Conservation (phyloP, 2,113 vertebrate species). For the Hemicordylus capensis region DNA sequence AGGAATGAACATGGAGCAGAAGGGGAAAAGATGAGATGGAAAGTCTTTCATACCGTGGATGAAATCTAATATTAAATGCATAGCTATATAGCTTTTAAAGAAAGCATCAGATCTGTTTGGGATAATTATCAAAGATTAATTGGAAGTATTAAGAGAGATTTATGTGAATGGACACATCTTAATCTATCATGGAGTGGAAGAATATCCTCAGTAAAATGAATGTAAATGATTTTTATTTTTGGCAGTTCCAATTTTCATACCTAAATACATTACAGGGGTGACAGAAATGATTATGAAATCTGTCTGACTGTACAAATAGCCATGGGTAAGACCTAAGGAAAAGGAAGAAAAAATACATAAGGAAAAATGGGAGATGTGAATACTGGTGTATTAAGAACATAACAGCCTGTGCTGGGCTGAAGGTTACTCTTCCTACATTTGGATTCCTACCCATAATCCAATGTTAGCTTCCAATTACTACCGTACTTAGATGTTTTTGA, state of each 20-base stretch:
- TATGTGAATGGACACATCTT: not conserved
- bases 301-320: not conserved
- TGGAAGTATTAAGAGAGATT: not conserved
- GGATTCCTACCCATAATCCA: too few relatives aligned
- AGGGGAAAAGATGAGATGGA: not conserved
- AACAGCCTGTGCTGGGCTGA: too few relatives aligned
- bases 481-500: not conserved
- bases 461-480: too few relatives aligned
- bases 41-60: not conserved
- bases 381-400: not conserved
- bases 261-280: not conserved
- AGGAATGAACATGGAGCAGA: not conserved
- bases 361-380: not conserved
- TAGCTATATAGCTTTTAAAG: not conserved
- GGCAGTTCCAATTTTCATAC: not conserved
- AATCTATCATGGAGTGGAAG: not conserved
- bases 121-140: constrained; percentile 12
- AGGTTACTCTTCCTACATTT: too few relatives aligned
- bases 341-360: not conserved
- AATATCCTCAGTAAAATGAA: not conserved
- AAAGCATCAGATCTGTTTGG: not conserved
- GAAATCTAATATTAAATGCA: not conserved
- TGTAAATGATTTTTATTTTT: constrained; percentile 3
- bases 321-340: not conserved
- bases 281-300: not conserved